Evolutionary conservation across 1,140 invertebrate species (phyloP), one percentile per base, ranked within the genome.

Genomic region (Nebria ingens): DNA sequence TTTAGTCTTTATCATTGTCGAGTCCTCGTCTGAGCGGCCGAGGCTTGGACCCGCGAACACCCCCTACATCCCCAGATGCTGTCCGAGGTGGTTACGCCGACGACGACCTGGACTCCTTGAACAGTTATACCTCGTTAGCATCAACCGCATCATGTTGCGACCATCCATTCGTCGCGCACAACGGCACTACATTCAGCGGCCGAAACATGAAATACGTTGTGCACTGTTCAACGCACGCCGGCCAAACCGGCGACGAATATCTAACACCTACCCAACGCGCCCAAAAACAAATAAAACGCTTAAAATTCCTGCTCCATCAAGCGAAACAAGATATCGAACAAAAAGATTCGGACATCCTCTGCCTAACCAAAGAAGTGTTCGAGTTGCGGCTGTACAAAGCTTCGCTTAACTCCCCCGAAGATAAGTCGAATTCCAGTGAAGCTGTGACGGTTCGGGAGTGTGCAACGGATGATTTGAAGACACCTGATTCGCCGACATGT

Each of bases 231-330:
- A 82, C 84, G 59, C 82, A 87, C 68, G 79, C 81, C n/a, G 81
- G 80, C 0, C 77, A 84, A 25, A 78, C 81, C 53, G 82, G 79
- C 9, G 82, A 88, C 50, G 86, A 90, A 63, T 92, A 92, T 69
- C 74, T 92, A 20, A 91, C 89, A 34, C 89, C 89, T 2, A 91
- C 89, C 1, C 89, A 93, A 66, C 73, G 89, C 58, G 86, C 87
- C 4, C 83, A 87, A 62, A 76, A 81, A 60, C 86, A 89, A 71
- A 83, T 93, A 17, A 77, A 84, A 50, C 81, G 83, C 52, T 73
- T 84, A 6, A 82, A 90, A 78, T 74, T 76, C 53, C 70, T 88
- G 4, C 71, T 91, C 49, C 76, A 76, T 58, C 81, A 87, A 62
- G 85, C 87, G 0, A 82, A 83, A 57, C 80, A 81, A 60, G 85